Base-by-base conservation (phyloP, 1,140 invertebrate species). In the Ooceraea biroi region DNA sequence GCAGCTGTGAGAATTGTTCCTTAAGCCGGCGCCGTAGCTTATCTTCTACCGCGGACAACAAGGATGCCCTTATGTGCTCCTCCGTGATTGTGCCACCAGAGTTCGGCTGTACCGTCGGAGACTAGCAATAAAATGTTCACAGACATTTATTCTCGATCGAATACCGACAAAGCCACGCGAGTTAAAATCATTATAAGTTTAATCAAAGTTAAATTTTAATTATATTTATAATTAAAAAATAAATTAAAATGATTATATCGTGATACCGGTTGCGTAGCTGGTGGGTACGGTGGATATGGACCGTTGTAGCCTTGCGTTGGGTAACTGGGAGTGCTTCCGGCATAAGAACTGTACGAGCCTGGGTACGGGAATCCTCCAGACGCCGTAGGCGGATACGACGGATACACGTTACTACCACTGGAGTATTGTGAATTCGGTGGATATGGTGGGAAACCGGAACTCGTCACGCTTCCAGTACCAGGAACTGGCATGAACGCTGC, bases 31-130 rank as follows among this genome's bases (percentile, higher is more conserved):
- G 95, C 88, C 97, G 96, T 69, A 99, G 89, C 95, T 99, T 99
- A 92, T 99, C 98, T 94, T 99, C 98, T 0, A 99, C 98, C 19
- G 99, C 99, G 65, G 98, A 98, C 1, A 99, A 93, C 11, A 99
- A 94, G 30, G 99, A 99, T 57, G 97, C 98, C 91, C 98, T 96
- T 63, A 99, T 98, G 92, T 99, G 98, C 92, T 99, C 98, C 91
- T 99, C 98, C 57, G 98, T 98, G 58, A 99, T 98, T 17, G 98
- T 99, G 17, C 97, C 97, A 65, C 95, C 93, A 63, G 94, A 93
- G 88, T 93, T 50, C 69, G 92, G 93, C 73, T 95, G 92, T 83
- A 94, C 92, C 69, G 94, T 93, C 25, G 95, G 93, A 61, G 94
- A 94, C 93, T 95, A 48, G 58, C 27, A 77, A 83, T 60, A 27